Evolutionary conservation across 1,140 invertebrate genomes (phyloP), one percentile per base, ranked within the genome.

Genomic region (Ceratoteleas bidentatus): DNA sequence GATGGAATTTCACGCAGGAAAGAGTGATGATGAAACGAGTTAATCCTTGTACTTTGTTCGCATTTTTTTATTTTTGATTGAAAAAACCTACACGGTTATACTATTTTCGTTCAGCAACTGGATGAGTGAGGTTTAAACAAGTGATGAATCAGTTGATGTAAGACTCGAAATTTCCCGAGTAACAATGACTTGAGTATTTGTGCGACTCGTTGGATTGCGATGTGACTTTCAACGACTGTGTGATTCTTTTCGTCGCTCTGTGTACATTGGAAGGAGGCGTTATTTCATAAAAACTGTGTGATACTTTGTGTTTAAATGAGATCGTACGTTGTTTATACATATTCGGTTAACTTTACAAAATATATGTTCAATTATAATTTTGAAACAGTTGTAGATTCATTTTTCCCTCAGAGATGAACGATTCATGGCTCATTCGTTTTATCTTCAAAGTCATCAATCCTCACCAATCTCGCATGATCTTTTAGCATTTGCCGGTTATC

Each of bases 301-400:
- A 88, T 87, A 86, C 85, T 90, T 91, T 84, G 84, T 88, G 90
- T 91, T 89, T 87, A 85, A 88, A 88, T 85, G 80, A 90, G 86
- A 86, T 88, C 89, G 86, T 85, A 85, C 88, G 90, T 90, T 90
- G 87, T 90, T 90, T 91, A 89, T 90, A 24, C 24, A 24, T 2
- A 90, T 90, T 90, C 85, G 86, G 89, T 90, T 91, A 90, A 90
- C 88, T 90, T 90, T 90, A 88, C 90, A 90, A 90, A 90, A 91
- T 91, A 90, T 90, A 90, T 88, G 77, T 88, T 86, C 88, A 87
- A 90, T 91, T 91, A 87, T 84, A 87, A 87, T 87, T 87, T 87
- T 81, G 70, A 87, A 66, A 57, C 15, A 16, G 6, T n/a, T 65
- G 32, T 61, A 45, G 11, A 68, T 76, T 54, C 33, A 58, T 52